Conservation (phyloP, 2,797 vertebrate species). For the Champsocephalus gunnari region DNA sequence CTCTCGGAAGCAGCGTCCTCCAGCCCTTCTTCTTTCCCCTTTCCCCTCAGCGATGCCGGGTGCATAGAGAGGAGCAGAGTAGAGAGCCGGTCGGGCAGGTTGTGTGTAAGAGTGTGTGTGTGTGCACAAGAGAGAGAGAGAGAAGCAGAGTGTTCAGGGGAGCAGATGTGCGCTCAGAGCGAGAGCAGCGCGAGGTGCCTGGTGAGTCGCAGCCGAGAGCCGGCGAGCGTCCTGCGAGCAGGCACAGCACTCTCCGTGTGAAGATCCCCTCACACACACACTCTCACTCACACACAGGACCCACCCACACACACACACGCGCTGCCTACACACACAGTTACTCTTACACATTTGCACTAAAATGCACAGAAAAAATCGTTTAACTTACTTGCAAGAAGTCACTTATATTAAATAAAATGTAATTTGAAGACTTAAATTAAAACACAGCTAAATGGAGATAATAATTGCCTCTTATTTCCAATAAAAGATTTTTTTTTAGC, state of each 20-base stretch:
- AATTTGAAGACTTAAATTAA: slow-evolving; percentile 82
- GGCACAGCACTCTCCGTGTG: slow-evolving; percentile 72
- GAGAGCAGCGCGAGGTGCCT: slow-evolving; percentile 61
- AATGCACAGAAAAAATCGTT: slow-evolving; percentile 23
- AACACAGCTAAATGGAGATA: slow-evolving; percentile 56
- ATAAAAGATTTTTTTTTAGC: slow-evolving; percentile 84
- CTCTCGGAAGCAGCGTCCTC: slow-evolving; percentile 57
- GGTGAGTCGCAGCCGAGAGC: slow-evolving; percentile 77
- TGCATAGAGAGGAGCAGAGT: slow-evolving; percentile 49
- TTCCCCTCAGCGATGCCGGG: slow-evolving; percentile 85
- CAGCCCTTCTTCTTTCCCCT: slow-evolving; percentile 77
- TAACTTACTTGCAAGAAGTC: slow-evolving; percentile 28
- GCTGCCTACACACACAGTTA: slow-evolving; percentile 38
- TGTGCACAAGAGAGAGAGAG: slow-evolving; percentile 16
- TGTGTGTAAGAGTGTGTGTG: slow-evolving; percentile 76
- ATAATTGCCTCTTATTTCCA: slow-evolving; percentile 77
- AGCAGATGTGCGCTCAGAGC: slow-evolving; percentile 66
- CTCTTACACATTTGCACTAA: slow-evolving; percentile 19
- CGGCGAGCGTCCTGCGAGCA: slow-evolving; percentile 88
- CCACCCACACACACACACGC: slow-evolving; percentile 53
- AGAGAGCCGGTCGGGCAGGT: slow-evolving; percentile 82
- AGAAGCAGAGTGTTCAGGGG: slow-evolving; percentile 34
- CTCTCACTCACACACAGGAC: slow-evolving; percentile 49
- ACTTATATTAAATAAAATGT: slow-evolving; percentile 44
- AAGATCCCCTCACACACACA: slow-evolving; percentile 63